phyloP scores from a whole-genome alignment of 2,797 vertebrate genomes.

The Phrynocephalus vlangalii region DNA sequence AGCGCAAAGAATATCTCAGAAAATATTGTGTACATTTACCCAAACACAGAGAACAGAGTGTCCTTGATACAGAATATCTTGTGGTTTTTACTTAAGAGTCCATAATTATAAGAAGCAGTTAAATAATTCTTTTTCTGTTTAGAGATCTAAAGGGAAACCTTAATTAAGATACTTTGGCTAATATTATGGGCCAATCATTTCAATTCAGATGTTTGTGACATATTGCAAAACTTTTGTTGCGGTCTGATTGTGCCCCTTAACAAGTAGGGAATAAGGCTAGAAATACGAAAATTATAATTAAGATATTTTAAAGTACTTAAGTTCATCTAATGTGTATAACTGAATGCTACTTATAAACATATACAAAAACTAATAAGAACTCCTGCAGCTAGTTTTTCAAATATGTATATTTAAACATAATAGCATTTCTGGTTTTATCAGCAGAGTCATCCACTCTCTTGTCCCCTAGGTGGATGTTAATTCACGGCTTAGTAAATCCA shows the following conservation, averaged over 20 bases:
- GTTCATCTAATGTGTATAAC: background rate
- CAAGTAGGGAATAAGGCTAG: background rate
- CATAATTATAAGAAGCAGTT: constrained; percentile 1
- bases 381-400: background rate
- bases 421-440: background rate
- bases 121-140: constrained; percentile 45
- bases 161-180: constrained; percentile 54
- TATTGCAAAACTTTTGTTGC: constrained; percentile 49
- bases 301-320: background rate
- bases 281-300: background rate
- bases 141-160: constrained; percentile 21
- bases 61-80: background rate
- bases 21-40: constrained; percentile 4
- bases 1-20: background rate
- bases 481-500: too few species aligned
- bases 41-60: background rate
- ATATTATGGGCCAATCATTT: constrained; percentile 49
- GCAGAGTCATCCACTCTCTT: background rate
- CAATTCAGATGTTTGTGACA: constrained; percentile 29
- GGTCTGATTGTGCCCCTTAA: background rate
- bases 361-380: background rate
- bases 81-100: constrained; percentile 22
- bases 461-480: background rate
- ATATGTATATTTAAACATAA: background rate
- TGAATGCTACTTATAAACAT: too few species aligned